Base-by-base conservation (phyloP, 2,888 invertebrate genomes). In the Brassicogethes aeneus region DNA sequence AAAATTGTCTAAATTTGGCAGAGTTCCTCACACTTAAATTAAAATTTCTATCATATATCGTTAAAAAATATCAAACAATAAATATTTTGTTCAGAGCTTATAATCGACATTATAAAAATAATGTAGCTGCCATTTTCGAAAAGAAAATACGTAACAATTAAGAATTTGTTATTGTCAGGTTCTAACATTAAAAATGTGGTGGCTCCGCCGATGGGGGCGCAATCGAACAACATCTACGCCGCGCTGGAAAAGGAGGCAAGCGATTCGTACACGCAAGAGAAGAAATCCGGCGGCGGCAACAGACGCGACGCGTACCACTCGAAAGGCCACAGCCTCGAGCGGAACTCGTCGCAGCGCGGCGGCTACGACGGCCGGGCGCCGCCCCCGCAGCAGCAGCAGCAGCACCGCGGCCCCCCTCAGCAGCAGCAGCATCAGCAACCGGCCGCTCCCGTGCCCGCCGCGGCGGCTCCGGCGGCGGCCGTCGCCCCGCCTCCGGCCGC, bases 371-470 rank as follows among this genome's bases (percentile, higher is more conserved):
- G 70, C 38, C 66, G 74, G 34, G 68, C 70, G 13, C 54, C 76
- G 3, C 68, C 77, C 45, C 75, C 77, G 30, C 74, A 77, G 39
- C 78, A 77, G 34, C 75, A 77, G 44, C 70, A 70, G 2, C 71
- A 46, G 33, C 53, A 48, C 30, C 44, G 40, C 52, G 10, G 39
- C 49, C 10, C 44, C 51, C 12, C 32, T 7, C 23, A 23, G n/a
- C 43, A 50, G 15, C 45, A 46, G 31, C 50, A 51, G 32, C 43
- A 44, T 12, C 42, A 41, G 15, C 44, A 47, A 53, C 55, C 60
- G 17, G 46, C 47, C n/a, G 46, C 53, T 17, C 34, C 41, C 3
- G 36, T 48, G 15, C 39, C 41, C 16, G 38, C 46, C n/a, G 37
- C 47, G 2, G 42, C 44, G 2, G 39, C 33, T 8, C 43, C 38